A percentile compares a stretch with the other conserved stretches of the same genome.
These are phyloP conservation scores for Sciurus vulgaris DNA, from an alignment of 2,797 vertebrate species.

Conservation along the genomic window DNA sequence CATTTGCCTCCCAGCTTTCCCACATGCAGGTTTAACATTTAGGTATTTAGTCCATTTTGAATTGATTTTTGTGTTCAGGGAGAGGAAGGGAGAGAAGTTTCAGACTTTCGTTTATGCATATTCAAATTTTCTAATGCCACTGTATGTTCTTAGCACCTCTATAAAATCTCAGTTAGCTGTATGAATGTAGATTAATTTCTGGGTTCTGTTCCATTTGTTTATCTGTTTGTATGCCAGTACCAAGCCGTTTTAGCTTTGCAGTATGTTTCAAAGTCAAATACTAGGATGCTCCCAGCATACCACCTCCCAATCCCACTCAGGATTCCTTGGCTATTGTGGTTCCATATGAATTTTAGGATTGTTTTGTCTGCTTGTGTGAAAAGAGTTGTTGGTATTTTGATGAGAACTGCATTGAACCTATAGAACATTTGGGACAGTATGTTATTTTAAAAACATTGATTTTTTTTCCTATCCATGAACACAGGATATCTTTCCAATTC, in stretches of 20 bases:
- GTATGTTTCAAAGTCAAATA: background rate
- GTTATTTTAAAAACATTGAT: background rate
- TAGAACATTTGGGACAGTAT: background rate
- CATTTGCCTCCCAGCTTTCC: background rate
- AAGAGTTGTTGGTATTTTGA: background rate
- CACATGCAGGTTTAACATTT: background rate
- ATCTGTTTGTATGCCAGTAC: background rate
- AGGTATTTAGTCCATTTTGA: background rate
- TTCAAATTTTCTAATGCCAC: background rate
- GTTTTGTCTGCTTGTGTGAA: background rate
- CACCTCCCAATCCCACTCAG: background rate
- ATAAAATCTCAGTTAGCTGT: background rate
- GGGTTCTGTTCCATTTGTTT: background rate
- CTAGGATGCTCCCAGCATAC: background rate
- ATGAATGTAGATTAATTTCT: background rate
- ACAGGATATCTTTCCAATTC: background rate
- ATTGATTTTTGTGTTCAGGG: background rate
- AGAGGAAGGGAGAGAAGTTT: background rate
- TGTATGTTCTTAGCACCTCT: background rate
- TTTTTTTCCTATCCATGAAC: background rate
- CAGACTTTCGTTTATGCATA: background rate
- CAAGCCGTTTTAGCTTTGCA: background rate
- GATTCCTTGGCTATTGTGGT: background rate
- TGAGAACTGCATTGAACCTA: background rate
- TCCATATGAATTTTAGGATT: background rate